Base-by-base conservation (phyloP, 2,797 vertebrate genomes). In the Micromesistius poutassou region DNA sequence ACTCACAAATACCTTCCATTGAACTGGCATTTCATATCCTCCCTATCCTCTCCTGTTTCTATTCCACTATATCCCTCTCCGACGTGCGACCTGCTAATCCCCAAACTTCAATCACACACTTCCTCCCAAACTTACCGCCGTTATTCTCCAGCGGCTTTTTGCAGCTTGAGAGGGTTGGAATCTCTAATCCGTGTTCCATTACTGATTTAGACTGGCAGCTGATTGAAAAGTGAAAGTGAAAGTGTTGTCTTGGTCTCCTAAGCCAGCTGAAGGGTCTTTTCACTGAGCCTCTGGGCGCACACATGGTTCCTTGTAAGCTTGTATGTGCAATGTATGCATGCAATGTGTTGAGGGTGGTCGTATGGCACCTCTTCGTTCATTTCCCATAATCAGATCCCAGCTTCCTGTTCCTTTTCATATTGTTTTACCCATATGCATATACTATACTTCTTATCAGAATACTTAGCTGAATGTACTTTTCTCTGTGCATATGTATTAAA, bases 181-280 rank as follows among this genome's bases (percentile, higher is more conserved):
- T 86, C 79, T 78, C 80, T 91, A 92, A 92, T 91, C 88, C 89
- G 78, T 70, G 81, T 77, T 85, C 88, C 79, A 88, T 89, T 89
- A 89, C 88, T 88, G 89, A 91, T 91, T 89, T 87, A 87, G 91
- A 79, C 83, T 83, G 85, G 81, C 71, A 82, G 82, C 81, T 90
- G 89, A 93, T 91, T 92, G 89, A 90, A 93, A 93, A 88, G 89
- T 89, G 31, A 71, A 71, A 71, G 31, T 71, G 31, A 33, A 71
- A 87, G 89, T 77, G 79, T 79, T 79, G 76, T 77, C 82, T 79
- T 81, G 79, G 86, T 79, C 83, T 81, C 77, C 77, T 86, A 81
- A 76, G 22, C 83, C 82, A 82, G 84, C 83, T 73, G 14, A 19
- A 8, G 81, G 80, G 84, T 79, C 82, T 88, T 90, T 93, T 90